Percentiles rank a stretch among this genome's conserved stretches.
phyloP scores from a whole-genome alignment of 2,113 vertebrate genomes.

The Apeltes quadracus region DNA sequence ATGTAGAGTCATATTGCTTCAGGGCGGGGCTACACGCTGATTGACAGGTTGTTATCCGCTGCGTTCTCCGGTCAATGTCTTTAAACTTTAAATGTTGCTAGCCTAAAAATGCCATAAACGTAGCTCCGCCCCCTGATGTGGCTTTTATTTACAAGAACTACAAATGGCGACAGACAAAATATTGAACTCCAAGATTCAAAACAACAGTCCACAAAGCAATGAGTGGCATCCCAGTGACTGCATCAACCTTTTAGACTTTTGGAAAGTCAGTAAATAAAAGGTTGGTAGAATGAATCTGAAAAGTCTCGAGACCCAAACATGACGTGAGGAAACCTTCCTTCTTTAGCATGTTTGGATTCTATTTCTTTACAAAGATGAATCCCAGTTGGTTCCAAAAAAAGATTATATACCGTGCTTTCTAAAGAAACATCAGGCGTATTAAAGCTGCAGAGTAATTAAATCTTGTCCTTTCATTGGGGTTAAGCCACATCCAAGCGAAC shows the following conservation, averaged over 20 bases:
- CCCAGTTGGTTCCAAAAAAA: constrained; percentile 71
- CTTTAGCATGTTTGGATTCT: constrained; percentile 52
- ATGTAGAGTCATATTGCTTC: neutral
- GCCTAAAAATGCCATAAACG: neutral
- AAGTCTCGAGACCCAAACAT: neutral
- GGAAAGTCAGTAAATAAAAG: neutral
- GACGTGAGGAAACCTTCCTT: constrained; percentile 44
- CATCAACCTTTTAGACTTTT: neutral
- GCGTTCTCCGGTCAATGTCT: too few species aligned
- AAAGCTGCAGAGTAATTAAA: constrained; percentile 83
- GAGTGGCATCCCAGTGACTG: neutral
- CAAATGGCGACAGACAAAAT: neutral
- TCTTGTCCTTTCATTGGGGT: constrained; percentile 83
- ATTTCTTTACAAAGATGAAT: constrained; percentile 66
- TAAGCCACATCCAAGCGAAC: constrained; percentile 79
- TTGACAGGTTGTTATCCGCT: neutral
- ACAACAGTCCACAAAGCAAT: too few species aligned
- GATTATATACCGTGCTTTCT: constrained; percentile 78
- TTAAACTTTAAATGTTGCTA: neutral
- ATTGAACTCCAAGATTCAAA: neutral
- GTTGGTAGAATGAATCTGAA: neutral
- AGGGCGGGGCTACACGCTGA: neutral
- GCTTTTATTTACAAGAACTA: neutral
- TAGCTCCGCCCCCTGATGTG: neutral
- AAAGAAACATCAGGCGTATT: constrained; percentile 81